Percentiles rank a stretch among this genome's conserved stretches.
Conservation (phyloP, 2,113 vertebrate genomes). For the Aphyosemion australe region DNA sequence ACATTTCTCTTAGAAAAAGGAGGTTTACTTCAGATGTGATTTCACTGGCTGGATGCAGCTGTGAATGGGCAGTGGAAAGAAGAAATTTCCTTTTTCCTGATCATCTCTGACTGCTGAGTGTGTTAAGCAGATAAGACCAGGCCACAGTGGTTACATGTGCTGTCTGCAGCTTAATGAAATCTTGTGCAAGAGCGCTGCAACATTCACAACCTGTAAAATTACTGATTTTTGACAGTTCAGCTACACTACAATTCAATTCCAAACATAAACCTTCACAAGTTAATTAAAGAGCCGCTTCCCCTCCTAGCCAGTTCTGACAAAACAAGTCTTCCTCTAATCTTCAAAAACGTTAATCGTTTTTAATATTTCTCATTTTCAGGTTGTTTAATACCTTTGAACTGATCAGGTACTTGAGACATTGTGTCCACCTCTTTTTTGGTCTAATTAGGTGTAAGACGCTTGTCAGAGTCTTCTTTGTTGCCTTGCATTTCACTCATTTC, state of each 20-base stretch:
- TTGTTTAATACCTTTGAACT: slow-evolving; percentile 12
- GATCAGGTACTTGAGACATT: slow-evolving; percentile 15
- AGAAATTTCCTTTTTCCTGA: background rate
- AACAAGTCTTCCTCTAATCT: background rate
- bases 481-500: slow-evolving; percentile 59
- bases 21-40: slow-evolving; percentile 25
- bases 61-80: background rate
- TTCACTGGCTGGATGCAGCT: background rate
- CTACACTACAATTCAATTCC: slow-evolving; percentile 5
- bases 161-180: slow-evolving; percentile 22
- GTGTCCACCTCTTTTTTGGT: slow-evolving; percentile 17
- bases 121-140: slow-evolving; percentile 10
- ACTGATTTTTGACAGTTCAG: slow-evolving; percentile 6
- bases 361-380: slow-evolving; percentile 6
- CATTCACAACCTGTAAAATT: background rate
- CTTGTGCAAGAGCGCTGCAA: slow-evolving; percentile 1
- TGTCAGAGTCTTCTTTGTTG: slow-evolving; percentile 17
- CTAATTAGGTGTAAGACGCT: slow-evolving; percentile 23
- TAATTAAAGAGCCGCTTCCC: background rate
- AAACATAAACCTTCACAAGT: slow-evolving; percentile 4
- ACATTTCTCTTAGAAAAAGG: slow-evolving; percentile 17
- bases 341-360: background rate
- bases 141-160: background rate
- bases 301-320: background rate
- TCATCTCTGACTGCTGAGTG: background rate